Evolutionary conservation across 2,113 vertebrate genomes (phyloP).

Genomic region (Chloebia gouldiae): DNA sequence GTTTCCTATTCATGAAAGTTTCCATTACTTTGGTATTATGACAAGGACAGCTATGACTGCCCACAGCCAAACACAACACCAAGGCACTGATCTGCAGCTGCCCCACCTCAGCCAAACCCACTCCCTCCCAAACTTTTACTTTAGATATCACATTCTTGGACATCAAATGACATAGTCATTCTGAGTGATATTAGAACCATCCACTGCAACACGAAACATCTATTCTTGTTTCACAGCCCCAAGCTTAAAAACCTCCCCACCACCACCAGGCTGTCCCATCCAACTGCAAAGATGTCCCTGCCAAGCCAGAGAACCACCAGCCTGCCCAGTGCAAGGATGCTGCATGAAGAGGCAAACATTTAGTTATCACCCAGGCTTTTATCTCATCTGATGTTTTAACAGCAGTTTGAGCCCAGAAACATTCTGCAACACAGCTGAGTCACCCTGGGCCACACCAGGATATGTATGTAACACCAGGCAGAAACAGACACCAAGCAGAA

Average conservation of each 20-base stretch:
- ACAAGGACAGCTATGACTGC: not conserved
- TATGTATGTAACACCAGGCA: not conserved
- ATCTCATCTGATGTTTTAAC: not conserved
- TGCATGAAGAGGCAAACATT: not conserved
- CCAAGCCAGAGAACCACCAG: not conserved
- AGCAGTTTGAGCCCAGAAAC: not conserved
- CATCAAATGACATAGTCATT: not conserved
- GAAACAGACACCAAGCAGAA: not conserved
- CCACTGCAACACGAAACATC: not conserved
- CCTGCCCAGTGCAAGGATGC: not conserved
- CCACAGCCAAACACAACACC: not conserved
- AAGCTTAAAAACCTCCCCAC: not conserved
- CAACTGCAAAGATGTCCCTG: not conserved
- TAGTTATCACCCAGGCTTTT: not conserved
- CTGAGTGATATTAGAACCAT: not conserved
- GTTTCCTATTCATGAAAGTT: not conserved
- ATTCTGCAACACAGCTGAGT: not conserved
- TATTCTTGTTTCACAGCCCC: not conserved
- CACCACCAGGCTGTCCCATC: too few species aligned
- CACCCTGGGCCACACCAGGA: not conserved
- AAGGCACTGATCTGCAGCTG: not conserved
- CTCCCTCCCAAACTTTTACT: not conserved
- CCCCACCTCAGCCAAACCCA: not conserved
- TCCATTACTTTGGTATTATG: not conserved
- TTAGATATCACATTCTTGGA: not conserved